Conservation (phyloP, 2,888 invertebrate genomes). For the Diarsia rubi region DNA sequence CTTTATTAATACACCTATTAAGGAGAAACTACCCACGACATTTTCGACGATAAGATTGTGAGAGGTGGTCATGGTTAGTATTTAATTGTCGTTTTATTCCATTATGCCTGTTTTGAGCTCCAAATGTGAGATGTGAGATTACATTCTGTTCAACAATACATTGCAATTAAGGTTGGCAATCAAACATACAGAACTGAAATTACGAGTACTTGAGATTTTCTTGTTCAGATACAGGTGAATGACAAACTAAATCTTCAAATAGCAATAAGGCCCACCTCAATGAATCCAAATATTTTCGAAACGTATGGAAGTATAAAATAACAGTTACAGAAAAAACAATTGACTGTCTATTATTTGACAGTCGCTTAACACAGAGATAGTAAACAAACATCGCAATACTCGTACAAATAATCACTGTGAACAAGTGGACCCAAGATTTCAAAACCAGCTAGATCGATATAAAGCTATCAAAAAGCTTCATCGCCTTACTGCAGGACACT, state of each 20-base stretch:
- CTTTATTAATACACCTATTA: constrained; percentile 45
- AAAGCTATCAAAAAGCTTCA: no score
- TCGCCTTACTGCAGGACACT: no score
- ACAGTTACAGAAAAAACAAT: not conserved
- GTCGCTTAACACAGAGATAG: not conserved
- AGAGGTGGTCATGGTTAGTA: constrained; percentile 19
- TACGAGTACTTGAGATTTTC: constrained; percentile 17
- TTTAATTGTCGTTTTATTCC: constrained; percentile 30
- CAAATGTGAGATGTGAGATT: constrained; percentile 17
- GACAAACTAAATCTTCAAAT: not conserved
- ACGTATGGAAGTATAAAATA: not conserved
- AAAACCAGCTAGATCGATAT: no score
- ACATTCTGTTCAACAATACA: constrained; percentile 43
- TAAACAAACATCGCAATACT: no score
- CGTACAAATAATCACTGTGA: no score
- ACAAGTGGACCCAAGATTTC: no score
- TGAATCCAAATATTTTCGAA: not conserved
- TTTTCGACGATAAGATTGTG: constrained; percentile 27
- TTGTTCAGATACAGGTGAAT: not conserved
- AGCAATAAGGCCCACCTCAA: not conserved
- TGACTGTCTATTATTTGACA: not conserved
- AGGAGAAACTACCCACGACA: constrained; percentile 18
- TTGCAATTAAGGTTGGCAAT: constrained; percentile 35
- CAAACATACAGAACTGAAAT: constrained; percentile 18
- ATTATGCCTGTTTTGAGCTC: constrained; percentile 21